phyloP scores from a whole-genome alignment of 2,888 invertebrate genomes.

The Pristionchus arcanus region DNA sequence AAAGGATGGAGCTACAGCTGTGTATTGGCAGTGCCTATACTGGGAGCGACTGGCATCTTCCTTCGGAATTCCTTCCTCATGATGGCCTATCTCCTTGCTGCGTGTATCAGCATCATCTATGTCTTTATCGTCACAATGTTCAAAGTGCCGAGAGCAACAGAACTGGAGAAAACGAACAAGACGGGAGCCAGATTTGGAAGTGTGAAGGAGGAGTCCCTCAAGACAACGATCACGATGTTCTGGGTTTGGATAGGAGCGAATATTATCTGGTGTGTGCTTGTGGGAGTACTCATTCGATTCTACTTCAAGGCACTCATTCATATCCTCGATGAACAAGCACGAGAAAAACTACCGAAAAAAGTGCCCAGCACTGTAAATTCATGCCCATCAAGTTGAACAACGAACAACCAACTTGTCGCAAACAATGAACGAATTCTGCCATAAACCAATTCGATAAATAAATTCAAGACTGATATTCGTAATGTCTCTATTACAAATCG shows the following conservation, averaged over 20 bases:
- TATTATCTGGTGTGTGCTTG: neutral
- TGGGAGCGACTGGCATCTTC: neutral
- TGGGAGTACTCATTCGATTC: neutral
- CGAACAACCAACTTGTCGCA: neutral
- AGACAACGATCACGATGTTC: neutral
- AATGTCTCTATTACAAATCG: neutral
- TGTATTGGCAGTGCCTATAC: neutral
- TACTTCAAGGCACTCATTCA: neutral
- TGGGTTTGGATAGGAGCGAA: neutral
- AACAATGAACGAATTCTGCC: neutral
- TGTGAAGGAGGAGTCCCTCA: neutral
- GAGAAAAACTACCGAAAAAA: neutral
- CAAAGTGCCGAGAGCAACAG: neutral
- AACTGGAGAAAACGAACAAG: neutral
- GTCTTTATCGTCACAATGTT: neutral
- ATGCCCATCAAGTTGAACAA: neutral
- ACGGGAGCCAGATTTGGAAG: neutral
- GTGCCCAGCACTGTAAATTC: neutral
- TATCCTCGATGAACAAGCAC: neutral
- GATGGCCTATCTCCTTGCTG: neutral
- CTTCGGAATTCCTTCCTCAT: neutral
- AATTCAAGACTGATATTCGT: neutral
- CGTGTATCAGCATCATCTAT: neutral
- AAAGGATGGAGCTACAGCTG: neutral
- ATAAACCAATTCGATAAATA: slow-evolving; percentile 9